Base-by-base conservation (phyloP, 23 tunicate species). In the Clavelina lepadiformis region DNA sequence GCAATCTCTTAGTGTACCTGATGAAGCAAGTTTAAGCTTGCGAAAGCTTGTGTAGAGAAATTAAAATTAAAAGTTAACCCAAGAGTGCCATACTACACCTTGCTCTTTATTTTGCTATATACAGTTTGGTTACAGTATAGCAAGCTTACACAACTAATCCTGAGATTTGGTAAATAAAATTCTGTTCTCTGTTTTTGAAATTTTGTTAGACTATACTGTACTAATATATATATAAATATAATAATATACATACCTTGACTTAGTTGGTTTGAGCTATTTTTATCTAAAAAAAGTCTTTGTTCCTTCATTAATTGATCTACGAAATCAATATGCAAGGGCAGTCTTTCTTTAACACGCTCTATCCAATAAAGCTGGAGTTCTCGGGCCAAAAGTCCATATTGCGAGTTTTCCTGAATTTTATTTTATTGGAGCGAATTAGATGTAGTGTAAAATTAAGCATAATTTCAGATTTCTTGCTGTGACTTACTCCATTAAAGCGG, bases 401-500 rank as follows among this genome's bases (percentile, higher is more conserved):
- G 8, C 8, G 74, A 68, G 8, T 19, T 7, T 51, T 52, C 22
- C 74, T 68, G 65, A 34, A 68, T 24, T 8, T 44, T 44, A 44
- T 13, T 11, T 44, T 44, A 44, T 11, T 11, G 13, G 15, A 44
- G 49, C 15, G 23, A 18, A 21, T 7, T 15, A 54, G 20, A 15
- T 7, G 24, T 18, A 54, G 20, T 28, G 41, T 6, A 26, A 26
- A 28, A 28, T 60, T 8, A 60, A 60, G 66, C 8, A 28, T 7
- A 28, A 54, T 54, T 54, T 54, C 60, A 8, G 7, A 29, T 8
- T 11, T 26, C n/a, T 7, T 13, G 7, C 22, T 29, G 11, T 3
- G 26, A 19, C 86, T 63, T 38, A 82, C 89, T 52, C 72, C 80
- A 33, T 82, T 82, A 38, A 72, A 82, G 19, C 27, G 49, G 35